Evolutionary conservation across 1,140 invertebrate species (phyloP).

Genomic region (Drosophila aff.): DNA sequence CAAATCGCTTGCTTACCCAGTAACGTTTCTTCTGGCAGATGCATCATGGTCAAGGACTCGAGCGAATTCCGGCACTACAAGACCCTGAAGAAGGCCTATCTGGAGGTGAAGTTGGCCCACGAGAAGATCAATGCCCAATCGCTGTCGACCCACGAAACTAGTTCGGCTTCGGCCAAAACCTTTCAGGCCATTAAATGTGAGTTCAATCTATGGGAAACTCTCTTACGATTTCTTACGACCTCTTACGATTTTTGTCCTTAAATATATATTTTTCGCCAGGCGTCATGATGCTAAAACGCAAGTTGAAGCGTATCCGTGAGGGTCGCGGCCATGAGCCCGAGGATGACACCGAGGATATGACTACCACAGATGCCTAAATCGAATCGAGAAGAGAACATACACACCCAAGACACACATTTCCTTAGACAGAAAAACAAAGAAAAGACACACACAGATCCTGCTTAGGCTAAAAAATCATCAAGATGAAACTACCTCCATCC

Average conservation of each 20-base stretch:
- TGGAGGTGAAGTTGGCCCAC: slow-evolving; percentile 79
- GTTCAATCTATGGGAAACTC: neutral
- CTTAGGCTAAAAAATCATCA: slow-evolving; percentile 33
- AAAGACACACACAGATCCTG: slow-evolving; percentile 48
- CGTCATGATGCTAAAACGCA: slow-evolving; percentile 83
- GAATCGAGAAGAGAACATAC: neutral
- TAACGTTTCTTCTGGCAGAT: slow-evolving; percentile 39
- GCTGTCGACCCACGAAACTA: slow-evolving; percentile 58
- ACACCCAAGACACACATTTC: slow-evolving; percentile 41
- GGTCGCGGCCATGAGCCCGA: slow-evolving; percentile 76
- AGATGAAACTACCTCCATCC: slow-evolving; percentile 30
- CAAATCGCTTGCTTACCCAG: neutral
- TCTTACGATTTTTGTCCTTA: neutral
- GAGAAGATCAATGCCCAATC: slow-evolving; percentile 63
- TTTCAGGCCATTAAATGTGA: slow-evolving; percentile 84
- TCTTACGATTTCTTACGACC: neutral
- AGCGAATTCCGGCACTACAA: slow-evolving; percentile 81
- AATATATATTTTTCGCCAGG: slow-evolving; percentile 45
- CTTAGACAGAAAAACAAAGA: slow-evolving; percentile 37
- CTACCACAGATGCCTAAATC: slow-evolving; percentile 30
- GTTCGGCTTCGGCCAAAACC: slow-evolving; percentile 80
- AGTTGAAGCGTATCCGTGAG: slow-evolving; percentile 82
- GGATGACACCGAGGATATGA: slow-evolving; percentile 72
- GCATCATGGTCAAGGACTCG: slow-evolving; percentile 78
- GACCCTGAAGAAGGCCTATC: slow-evolving; percentile 75